Conservation (phyloP, 1,140 invertebrate species). For the Papilio polytes region DNA sequence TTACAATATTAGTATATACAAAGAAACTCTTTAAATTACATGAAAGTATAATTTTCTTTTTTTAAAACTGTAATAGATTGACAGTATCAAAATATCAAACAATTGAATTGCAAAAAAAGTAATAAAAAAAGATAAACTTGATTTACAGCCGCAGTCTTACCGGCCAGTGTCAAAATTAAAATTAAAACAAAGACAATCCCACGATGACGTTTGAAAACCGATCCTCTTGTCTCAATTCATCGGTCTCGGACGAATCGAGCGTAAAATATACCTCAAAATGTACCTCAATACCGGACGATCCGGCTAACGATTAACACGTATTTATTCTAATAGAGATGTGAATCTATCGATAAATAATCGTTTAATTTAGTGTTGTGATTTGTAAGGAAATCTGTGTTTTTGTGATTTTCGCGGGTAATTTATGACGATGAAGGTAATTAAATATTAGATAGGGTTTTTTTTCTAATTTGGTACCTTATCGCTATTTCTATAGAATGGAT, state of each 20-base stretch:
- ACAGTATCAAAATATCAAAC: too few species aligned
- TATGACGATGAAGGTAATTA: background rate
- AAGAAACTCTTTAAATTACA: too few species aligned
- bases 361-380: constrained; percentile 12
- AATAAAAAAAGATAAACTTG: background rate
- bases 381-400: background rate
- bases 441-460: background rate
- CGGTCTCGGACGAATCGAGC: constrained; percentile 64
- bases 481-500: too few species aligned
- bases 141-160: background rate
- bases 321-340: constrained; percentile 25
- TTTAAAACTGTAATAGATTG: too few species aligned
- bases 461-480: too few species aligned
- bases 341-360: background rate
- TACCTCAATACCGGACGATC: constrained; percentile 57
- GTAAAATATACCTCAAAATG: constrained; percentile 81
- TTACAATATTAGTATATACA: too few species aligned
- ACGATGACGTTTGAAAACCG: constrained; percentile 72
- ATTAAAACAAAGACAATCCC: constrained; percentile 58
- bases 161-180: constrained; percentile 15
- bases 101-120: too few species aligned
- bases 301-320: constrained; percentile 63
- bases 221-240: constrained; percentile 77
- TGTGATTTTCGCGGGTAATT: background rate
- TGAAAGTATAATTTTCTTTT: too few species aligned